Conservation (phyloP, 2,797 vertebrate species). For the Taeniopygia guttata region DNA sequence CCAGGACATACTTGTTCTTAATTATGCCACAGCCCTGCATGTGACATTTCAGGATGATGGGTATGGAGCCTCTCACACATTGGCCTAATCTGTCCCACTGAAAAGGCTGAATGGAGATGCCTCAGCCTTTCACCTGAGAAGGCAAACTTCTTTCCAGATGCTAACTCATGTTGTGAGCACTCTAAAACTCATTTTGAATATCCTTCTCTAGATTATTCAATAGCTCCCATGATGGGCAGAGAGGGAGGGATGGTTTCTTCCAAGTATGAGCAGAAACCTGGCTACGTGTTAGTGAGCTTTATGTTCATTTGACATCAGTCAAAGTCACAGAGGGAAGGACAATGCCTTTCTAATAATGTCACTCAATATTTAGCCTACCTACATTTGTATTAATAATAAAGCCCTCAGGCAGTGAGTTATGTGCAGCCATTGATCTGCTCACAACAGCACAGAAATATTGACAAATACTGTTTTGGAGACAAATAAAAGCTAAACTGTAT, state of each 20-base stretch:
- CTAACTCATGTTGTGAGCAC: neutral
- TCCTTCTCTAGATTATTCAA: neutral
- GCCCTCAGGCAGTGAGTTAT: neutral
- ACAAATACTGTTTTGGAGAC: neutral
- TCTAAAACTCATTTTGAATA: neutral
- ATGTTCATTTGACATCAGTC: neutral
- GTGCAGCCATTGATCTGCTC: constrained; percentile 31
- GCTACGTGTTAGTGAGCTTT: neutral
- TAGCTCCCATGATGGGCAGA: neutral
- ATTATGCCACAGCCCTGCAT: accelerated
- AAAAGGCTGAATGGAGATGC: neutral
- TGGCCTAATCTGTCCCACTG: neutral
- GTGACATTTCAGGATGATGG: accelerated
- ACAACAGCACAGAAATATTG: constrained; percentile 2
- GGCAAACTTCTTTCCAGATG: neutral
- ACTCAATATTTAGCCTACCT: constrained; percentile 37
- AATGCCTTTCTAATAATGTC: constrained; percentile 31
- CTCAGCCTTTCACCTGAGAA: neutral
- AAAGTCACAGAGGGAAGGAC: constrained; percentile 41
- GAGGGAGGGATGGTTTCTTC: neutral
- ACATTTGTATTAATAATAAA: constrained; percentile 38
- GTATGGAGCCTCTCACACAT: neutral
- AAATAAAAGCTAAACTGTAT: constrained; percentile 15
- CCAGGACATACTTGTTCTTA: neutral
- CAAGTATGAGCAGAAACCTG: neutral